Base-by-base conservation (phyloP, 1,140 invertebrate genomes). In the Plectrocnemia conspersa region DNA sequence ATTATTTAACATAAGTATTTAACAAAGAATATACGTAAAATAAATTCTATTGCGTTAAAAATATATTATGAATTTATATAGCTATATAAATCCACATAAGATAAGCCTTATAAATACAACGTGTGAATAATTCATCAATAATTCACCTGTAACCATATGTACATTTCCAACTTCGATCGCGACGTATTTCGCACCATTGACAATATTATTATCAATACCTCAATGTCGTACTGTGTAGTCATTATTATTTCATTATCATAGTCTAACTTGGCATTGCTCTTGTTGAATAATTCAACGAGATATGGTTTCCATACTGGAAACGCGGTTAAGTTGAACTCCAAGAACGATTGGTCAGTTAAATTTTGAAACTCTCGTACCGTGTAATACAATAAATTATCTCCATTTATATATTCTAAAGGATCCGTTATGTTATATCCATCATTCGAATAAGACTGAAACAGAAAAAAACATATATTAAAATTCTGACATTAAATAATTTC, bases 111-210 rank as follows among this genome's bases (percentile, higher is more conserved):
- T n/a, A n/a, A n/a, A n/a, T n/a, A n/a, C n/a, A n/a, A n/a, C n/a
- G n/a, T n/a, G n/a, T n/a, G n/a, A n/a, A n/a, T n/a, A n/a, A n/a
- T n/a, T n/a, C n/a, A n/a, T n/a, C n/a, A 29, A 32, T 27, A 35
- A 16, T 80, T 68, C 2, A 84, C 77, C 47, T 77, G 75, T 66
- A 84, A 78, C 85, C 85, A 88, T 56, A 85, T 70, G 57, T 79
- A 83, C 0, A 83, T 75, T 65, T 87, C 84, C 40, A 86, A 65
- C 22, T 77, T 52, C 16, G 75, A 63, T 10, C 77, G 65, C 0
- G 82, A 75, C 0, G 68, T 71, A 5, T 72, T 71, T 6, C 79
- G 64, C 24, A 86, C 52, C 58, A 79, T 76, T 1, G 79, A 65
- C 3, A 80, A 74, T 25, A 84, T 65, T 1, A 73, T 62, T 40